Evolutionary conservation across 2,888 invertebrate genomes (phyloP).

Genomic region (Malacosoma neustria): DNA sequence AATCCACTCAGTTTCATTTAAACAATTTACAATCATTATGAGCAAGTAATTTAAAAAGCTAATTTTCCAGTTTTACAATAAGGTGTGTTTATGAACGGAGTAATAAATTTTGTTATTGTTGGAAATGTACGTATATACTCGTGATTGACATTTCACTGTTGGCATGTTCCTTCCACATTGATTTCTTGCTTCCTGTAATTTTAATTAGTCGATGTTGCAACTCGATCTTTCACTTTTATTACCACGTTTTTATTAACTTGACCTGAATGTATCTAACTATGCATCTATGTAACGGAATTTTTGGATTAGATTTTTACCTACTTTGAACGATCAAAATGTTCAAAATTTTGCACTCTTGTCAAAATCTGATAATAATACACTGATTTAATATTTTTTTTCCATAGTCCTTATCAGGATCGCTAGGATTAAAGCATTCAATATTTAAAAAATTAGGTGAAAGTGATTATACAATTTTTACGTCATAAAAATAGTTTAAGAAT

Average conservation of each 20-base stretch:
- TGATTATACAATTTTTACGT: too few species aligned
- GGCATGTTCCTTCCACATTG: background rate
- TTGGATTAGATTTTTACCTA: too few species aligned
- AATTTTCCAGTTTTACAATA: background rate
- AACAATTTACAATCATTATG: background rate
- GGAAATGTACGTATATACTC: background rate
- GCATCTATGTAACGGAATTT: too few species aligned
- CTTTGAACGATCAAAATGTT: too few species aligned
- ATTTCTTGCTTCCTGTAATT: background rate
- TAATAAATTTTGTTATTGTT: background rate
- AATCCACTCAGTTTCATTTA: background rate
- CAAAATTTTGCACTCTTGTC: too few species aligned
- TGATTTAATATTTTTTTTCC: too few species aligned
- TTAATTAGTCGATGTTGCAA: background rate
- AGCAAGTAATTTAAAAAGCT: conserved; percentile 4
- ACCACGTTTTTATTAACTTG: background rate
- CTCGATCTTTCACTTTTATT: background rate
- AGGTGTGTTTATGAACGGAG: background rate
- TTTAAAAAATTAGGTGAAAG: too few species aligned
- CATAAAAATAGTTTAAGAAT: too few species aligned
- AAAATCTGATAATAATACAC: too few species aligned
- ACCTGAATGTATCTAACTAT: too few species aligned
- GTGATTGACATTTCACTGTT: background rate
- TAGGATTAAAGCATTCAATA: too few species aligned
- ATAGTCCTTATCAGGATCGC: too few species aligned